Base-by-base conservation (phyloP, 2,113 vertebrate genomes). In the Perca schrenkii region DNA sequence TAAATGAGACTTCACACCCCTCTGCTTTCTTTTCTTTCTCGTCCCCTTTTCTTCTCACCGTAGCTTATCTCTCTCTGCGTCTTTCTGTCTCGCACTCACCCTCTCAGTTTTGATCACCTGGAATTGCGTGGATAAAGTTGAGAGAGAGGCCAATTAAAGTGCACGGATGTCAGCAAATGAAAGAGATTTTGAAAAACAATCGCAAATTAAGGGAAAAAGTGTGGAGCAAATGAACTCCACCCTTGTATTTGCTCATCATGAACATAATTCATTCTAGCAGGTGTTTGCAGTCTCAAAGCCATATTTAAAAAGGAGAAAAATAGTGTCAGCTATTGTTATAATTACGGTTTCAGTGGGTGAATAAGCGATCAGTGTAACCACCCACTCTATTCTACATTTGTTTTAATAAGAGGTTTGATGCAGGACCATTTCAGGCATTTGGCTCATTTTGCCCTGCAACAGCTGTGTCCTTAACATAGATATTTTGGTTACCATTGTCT, bases 1-100 rank as follows among this genome's bases (percentile, higher is more conserved):
- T 88, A 74, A 91, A 91, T 84, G 65, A 88, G 84, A 84, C 86
- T 86, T 84, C 58, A 78, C 76, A 80, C 60, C 79, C 64, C 53
- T 85, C 22, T 71, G 70, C 77, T 58, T 70, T 71, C 75, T 76
- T 47, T 25, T 25, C 58, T 75, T 73, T 58, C 46, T 74, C 40
- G 8, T 40, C 14, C 19, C 22, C 60, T 47, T 1, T 49, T 64
- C 25, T 34, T n/a, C 17, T 83, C 47, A 15, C 47, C 16, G 43
- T 56, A 17, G 10, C 46, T 40, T 13, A 21, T 49, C 61, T 81
- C 58, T 76, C 52, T 63, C 22, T 36, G 17, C 40, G 0, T 13
- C 12, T 19, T 40, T 64, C 47, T 72, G 53, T 84, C 71, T 76
- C 2, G 3, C 36, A 2, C 79, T 80, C 65, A 17, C 13, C 12